Base-by-base conservation (phyloP, 2,888 invertebrate species). In the Acholoe squamosa region DNA sequence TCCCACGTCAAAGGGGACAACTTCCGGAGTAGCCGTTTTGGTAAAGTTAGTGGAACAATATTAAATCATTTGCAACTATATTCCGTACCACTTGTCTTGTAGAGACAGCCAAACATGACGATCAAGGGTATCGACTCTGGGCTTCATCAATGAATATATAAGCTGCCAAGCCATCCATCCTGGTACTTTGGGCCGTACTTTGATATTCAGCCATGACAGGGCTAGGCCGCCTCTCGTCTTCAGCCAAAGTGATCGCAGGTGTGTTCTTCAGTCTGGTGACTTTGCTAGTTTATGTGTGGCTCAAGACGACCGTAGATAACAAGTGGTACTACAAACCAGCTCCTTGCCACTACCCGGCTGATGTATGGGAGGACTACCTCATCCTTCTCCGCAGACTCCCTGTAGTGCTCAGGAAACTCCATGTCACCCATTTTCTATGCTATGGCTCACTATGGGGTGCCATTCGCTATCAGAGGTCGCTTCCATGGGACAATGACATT, bases 381-480 rank as follows among this genome's bases (percentile, higher is more conserved):
- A 92, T 94, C 77, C 92, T 96, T 80, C 94, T 95, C n/a, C 93
- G 94, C 56, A 93, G 94, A 91, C 95, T 95, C 43, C 96, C 96
- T 92, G 92, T 94, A 89, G 95, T 96, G 33, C 94, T 97, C 33
- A 94, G 95, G 22, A 95, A 96, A 67, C 94, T 97, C 67, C 95
- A 96, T 0, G 94, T 97, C 67, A 96, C 96, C n/a, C 96, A 97
- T 94, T 97, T 96, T 93, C 94, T 97, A 25, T 97, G 97, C 93
- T 96, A 97, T 92, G 97, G 96, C 51, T 96, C 96, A 16, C 95
- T 97, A 1, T 97, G 97, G 97, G 97, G 97, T 89, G 96, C 96
- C 92, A 95, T 97, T 71, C 95, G 97, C 91, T 94, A 96, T 71
- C 96, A 96, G 10, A 95, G 96, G 28, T 96, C 96, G n/a, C 94